A percentile compares a stretch with the other conserved stretches of the same genome.
phyloP scores from a whole-genome alignment of 2,888 invertebrate species.

The Mylabris sibirica region DNA sequence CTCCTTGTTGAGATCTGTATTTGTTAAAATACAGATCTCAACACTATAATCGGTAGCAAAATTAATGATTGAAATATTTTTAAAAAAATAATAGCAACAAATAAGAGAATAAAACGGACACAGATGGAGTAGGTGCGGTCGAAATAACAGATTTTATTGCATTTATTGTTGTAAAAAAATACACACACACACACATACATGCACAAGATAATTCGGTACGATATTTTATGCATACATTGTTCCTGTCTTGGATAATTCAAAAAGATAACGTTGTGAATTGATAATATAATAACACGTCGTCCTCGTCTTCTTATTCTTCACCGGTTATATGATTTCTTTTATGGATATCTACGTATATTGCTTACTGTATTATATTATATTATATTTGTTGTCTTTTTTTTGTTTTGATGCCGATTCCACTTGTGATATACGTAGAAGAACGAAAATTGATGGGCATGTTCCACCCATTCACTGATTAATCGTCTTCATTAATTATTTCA shows the following conservation, averaged over 20 bases:
- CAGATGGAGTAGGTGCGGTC: not conserved
- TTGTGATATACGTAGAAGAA: constrained; percentile 29
- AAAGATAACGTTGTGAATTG: constrained; percentile 36
- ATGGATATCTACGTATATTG: constrained; percentile 8
- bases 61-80: not conserved
- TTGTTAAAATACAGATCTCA: no score
- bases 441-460: constrained; percentile 23
- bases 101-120: not conserved
- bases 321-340: constrained; percentile 8
- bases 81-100: not conserved
- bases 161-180: not conserved
- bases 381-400: not conserved
- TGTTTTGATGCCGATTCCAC: constrained; percentile 36
- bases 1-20: no score
- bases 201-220: constrained; percentile 8
- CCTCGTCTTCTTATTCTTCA: constrained; percentile 16
- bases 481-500: constrained; percentile 47
- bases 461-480: constrained; percentile 48
- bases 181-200: not conserved
- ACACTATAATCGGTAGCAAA: not conserved
- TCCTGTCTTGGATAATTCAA: constrained; percentile 13
- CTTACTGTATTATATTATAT: constrained; percentile 9
- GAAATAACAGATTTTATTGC: not conserved
- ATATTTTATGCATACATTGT: constrained; percentile 14
- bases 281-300: constrained; percentile 48